Evolutionary conservation across 2,113 vertebrate species (phyloP), one percentile per base, ranked within the genome.

Genomic region (Myotis yumanensis): DNA sequence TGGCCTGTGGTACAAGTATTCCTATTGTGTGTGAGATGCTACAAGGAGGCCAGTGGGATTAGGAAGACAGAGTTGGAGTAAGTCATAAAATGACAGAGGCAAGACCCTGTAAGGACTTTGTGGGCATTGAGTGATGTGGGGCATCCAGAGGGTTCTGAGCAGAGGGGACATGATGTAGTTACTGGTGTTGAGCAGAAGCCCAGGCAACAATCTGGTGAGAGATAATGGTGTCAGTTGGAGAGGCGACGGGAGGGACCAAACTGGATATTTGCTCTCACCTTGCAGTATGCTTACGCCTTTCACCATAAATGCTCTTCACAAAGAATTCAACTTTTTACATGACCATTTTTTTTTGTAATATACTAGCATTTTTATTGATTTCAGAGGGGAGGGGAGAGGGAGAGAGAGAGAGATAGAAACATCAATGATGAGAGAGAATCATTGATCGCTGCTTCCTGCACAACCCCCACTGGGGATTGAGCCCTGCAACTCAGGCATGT

Each of bases 161-260:
- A 81, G 72, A 86, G 48, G 22, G 16, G 11, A 17, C n/a, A 37
- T 4, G 23, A 11, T 28, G 4, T 22, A 40, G 43, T 14, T 76
- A 5, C 32, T 35, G 0, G 0, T 40, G 12, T 5, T 51, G 28
- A 51, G 22, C 68, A 54, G 46, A 52, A 48, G n/a, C 11, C 23
- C 5, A 3, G 16, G 18, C 2, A 23, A n/a, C 9, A 18, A 30
- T 17, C 40, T 4, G 15, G 20, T 57, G n/a, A 62, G 11, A 37
- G 10, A 51, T 9, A 12, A 25, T 17, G 17, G 6, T 30, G 17
- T 73, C 48, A 37, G 3, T 12, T 30, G 30, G 40, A 16, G 54
- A 86, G 62, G 7, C 0, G 0, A 23, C 2, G 7, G 66, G 68
- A 54, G 16, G 57, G 11, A 9, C 22, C 22, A 5, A 71, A 40